These are phyloP conservation scores for Cetonia aurata DNA, from an alignment of 2,888 invertebrate species.

Conservation along the genomic window DNA sequence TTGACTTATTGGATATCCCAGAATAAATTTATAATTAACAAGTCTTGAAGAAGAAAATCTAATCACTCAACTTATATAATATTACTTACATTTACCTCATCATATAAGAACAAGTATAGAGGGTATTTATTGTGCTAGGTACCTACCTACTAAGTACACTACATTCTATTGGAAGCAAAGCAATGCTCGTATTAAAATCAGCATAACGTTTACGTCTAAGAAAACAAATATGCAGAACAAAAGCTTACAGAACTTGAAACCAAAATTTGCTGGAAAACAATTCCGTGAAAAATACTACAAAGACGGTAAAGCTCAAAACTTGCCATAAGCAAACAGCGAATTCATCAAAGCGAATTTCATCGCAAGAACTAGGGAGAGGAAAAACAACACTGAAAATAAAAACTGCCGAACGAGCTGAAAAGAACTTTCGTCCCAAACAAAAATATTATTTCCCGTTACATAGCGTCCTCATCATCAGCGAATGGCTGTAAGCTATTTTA, in stretches of 20 bases:
- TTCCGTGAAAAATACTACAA: not conserved
- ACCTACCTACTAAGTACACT: no score
- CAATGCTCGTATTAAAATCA: not conserved
- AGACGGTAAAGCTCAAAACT: not conserved
- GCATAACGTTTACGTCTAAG: not conserved
- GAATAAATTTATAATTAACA: no score
- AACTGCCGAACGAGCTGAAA: constrained; percentile 38
- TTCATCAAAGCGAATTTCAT: constrained; percentile 6
- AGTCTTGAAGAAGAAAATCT: no score
- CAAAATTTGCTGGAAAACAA: not conserved
- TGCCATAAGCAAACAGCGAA: constrained; percentile 10
- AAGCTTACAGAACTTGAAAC: not conserved
- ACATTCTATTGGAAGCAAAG: not conserved
- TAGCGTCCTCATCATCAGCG: constrained; percentile 39
- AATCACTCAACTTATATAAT: no score
- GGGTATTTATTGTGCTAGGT: no score
- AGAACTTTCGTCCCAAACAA: constrained; percentile 20
- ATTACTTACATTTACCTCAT: no score
- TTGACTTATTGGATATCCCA: no score
- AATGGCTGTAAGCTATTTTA: constrained; percentile 48
- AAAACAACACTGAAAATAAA: constrained; percentile 32
- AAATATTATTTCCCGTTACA: constrained; percentile 34
- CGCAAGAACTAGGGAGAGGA: not conserved
- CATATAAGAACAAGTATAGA: no score
- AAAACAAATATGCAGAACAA: not conserved